Percentiles rank a stretch among this genome's conserved stretches.
phyloP scores from a whole-genome alignment of 2,113 vertebrate species.

The Macquaria australasica region DNA sequence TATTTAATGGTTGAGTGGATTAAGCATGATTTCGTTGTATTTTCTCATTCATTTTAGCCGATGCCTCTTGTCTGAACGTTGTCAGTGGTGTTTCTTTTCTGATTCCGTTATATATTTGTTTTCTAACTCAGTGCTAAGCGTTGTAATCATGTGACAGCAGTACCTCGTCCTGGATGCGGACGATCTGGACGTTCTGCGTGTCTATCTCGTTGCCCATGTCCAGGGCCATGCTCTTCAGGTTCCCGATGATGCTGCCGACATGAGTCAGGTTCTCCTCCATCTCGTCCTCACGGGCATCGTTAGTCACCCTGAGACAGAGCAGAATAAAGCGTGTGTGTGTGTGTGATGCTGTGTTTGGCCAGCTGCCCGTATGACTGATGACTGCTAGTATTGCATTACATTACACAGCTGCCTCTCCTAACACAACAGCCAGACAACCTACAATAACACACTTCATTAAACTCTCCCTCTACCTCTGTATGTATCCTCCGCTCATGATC shows the following conservation, averaged over 20 bases:
- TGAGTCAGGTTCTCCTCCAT: conserved; percentile 89
- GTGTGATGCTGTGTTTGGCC: conserved; percentile 59
- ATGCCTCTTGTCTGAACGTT: no score
- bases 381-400: conserved; percentile 3
- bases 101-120: no score
- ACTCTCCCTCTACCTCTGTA: conserved; percentile 78
- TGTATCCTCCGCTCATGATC: conserved; percentile 88
- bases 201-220: conserved; percentile 89
- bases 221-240: conserved; percentile 87
- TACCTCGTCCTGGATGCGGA: conserved; percentile 83
- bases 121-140: no score
- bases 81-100: no score
- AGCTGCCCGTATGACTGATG: conserved; percentile 46
- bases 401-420: conserved; percentile 26
- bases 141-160: no score
- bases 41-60: no score
- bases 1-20: no score
- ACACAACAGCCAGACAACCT: not conserved
- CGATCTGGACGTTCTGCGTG: conserved; percentile 84
- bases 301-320: conserved; percentile 78
- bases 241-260: conserved; percentile 86
- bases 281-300: conserved; percentile 86
- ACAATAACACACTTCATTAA: conserved; percentile 1
- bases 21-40: no score
- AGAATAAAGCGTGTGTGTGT: not conserved